Percentiles rank a stretch among this genome's conserved stretches.
These are phyloP conservation scores for Montipora cactus DNA, from an alignment of 64 coral and sea anemone genomes.

Conservation along the genomic window DNA sequence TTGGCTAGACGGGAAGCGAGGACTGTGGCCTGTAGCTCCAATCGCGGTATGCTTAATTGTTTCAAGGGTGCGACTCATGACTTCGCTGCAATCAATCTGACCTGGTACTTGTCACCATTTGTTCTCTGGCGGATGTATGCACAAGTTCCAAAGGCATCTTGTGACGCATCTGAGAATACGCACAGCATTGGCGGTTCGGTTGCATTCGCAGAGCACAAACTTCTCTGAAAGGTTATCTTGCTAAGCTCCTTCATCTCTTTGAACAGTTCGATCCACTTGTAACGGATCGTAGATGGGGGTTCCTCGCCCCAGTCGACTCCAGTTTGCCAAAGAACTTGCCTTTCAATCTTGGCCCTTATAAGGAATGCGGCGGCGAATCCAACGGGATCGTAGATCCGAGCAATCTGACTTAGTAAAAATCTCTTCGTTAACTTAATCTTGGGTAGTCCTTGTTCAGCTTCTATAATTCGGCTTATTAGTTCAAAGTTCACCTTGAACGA, in stretches of 20 bases:
- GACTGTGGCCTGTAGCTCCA: conserved; percentile 62
- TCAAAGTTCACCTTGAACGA: not conserved
- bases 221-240: conserved; percentile 32
- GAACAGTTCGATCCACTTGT: conserved; percentile 42
- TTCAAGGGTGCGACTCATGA: conserved; percentile 67
- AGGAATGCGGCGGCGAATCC: conserved; percentile 45
- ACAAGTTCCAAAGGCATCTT: conserved; percentile 54
- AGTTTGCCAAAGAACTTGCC: conserved; percentile 48
- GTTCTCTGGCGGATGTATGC: conserved; percentile 42
- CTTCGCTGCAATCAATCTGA: conserved; percentile 64
- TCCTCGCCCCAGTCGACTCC: conserved; percentile 45
- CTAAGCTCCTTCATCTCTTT: conserved; percentile 59
- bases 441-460: not conserved
- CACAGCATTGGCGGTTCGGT: conserved; percentile 26
- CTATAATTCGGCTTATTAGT: not conserved
- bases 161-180: not conserved
- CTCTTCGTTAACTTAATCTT: not conserved
- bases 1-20: conserved; percentile 34
- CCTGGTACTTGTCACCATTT: conserved; percentile 25
- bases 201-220: conserved; percentile 16
- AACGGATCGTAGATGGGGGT: not conserved
- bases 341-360: conserved; percentile 57
- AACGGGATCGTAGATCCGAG: conserved; percentile 64
- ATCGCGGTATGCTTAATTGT: conserved; percentile 52
- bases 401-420: conserved; percentile 39